Conservation (phyloP, 2,888 invertebrate species). For the Lithophane semibrunnea region DNA sequence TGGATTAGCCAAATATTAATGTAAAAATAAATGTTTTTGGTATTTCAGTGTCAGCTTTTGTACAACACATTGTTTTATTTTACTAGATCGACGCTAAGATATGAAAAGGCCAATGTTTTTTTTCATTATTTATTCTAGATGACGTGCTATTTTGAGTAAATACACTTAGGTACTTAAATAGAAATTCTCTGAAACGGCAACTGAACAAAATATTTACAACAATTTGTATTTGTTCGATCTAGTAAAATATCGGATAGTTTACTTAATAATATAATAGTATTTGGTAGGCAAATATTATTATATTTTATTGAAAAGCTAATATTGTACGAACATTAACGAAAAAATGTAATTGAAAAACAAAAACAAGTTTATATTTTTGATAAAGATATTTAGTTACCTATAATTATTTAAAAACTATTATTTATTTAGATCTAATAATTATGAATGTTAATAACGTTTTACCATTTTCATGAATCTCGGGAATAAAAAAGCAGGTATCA, state of each 20-base stretch:
- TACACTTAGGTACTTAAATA: neutral
- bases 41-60: slow-evolving; percentile 8
- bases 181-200: neutral
- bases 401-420: slow-evolving; percentile 22
- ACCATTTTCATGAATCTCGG: slow-evolving; percentile 39
- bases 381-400: slow-evolving; percentile 19
- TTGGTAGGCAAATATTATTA: slow-evolving; percentile 9
- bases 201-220: neutral
- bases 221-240: neutral
- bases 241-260: slow-evolving; percentile 36
- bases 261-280: slow-evolving; percentile 3
- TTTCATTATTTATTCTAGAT: neutral
- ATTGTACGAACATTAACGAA: slow-evolving; percentile 5
- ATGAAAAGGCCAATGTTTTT: neutral
- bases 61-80: slow-evolving; percentile 13
- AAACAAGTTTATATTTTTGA: slow-evolving; percentile 31
- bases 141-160: neutral
- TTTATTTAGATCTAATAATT: slow-evolving; percentile 22
- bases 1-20: neutral
- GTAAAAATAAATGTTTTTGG: neutral
- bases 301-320: slow-evolving; percentile 15
- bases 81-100: slow-evolving; percentile 9
- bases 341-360: slow-evolving; percentile 4
- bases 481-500: neutral
- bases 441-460: neutral